A percentile compares a stretch with the other conserved stretches of the same genome.
Evolutionary conservation across 53 echinoderm and acorn worm species (phyloP).

Genomic region (Hippasteria phrygiana): DNA sequence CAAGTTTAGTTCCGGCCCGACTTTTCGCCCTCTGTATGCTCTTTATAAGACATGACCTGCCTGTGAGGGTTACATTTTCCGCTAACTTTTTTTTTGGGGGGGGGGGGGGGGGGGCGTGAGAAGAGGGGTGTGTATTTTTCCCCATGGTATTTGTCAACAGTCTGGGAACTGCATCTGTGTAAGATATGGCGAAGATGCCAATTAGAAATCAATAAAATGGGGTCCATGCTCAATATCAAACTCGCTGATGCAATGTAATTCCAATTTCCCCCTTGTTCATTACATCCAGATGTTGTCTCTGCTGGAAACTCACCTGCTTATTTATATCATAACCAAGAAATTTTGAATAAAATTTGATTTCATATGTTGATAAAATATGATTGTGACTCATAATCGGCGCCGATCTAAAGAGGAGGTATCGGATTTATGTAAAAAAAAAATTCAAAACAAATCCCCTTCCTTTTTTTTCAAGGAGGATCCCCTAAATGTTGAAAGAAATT

Average conservation of each 20-base stretch:
- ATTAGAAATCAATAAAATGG: conserved; percentile 7
- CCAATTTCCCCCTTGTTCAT: conserved; percentile 30
- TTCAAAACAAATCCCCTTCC: too few species aligned
- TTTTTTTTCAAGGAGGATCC: too few species aligned
- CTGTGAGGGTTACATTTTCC: too few species aligned
- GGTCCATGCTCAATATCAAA: background rate
- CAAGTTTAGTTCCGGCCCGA: too few species aligned
- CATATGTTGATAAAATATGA: background rate
- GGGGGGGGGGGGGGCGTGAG: background rate
- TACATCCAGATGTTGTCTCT: conserved; percentile 22
- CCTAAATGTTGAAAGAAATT: too few species aligned
- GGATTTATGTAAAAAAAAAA: too few species aligned
- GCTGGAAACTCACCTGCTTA: background rate
- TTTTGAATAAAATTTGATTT: background rate
- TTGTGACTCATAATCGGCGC: background rate
- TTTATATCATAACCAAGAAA: background rate
- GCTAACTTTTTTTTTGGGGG: too few species aligned
- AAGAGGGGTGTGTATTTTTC: background rate
- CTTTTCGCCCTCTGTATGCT: too few species aligned
- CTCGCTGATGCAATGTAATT: background rate
- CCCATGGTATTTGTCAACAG: background rate
- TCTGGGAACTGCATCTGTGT: background rate
- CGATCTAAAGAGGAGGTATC: background rate
- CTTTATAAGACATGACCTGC: too few species aligned
- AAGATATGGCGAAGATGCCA: background rate